A percentile compares a stretch with the other conserved stretches of the same genome.
These are phyloP conservation scores for Neomonachus schauinslandi DNA, from an alignment of 2,113 vertebrate species.

Conservation along the genomic window DNA sequence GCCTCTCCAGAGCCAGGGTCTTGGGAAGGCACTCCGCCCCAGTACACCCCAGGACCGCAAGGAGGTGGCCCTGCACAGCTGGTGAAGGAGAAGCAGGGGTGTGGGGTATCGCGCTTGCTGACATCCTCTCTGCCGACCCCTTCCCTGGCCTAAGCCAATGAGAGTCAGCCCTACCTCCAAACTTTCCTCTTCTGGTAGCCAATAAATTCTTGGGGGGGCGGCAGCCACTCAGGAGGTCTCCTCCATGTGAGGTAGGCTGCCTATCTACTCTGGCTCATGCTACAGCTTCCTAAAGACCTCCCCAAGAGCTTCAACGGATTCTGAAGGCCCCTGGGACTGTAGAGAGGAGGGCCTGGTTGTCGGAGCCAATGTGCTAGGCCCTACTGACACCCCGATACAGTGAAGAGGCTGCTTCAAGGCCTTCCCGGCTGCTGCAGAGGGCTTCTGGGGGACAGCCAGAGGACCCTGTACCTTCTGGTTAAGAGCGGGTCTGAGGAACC, in stretches of 20 bases:
- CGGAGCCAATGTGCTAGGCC: neutral
- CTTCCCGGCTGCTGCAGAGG: neutral
- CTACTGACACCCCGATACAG: neutral
- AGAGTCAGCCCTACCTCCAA: neutral
- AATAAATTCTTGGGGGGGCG: neutral
- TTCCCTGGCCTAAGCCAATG: neutral
- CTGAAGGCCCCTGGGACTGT: neutral
- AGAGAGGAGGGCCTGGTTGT: neutral
- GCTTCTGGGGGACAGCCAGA: neutral
- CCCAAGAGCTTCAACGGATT: neutral
- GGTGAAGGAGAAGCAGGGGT: neutral
- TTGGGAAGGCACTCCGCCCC: neutral
- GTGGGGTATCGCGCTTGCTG: accelerated
- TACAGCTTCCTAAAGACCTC: neutral
- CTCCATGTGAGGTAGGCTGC: neutral
- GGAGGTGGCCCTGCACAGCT: neutral
- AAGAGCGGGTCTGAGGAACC: neutral
- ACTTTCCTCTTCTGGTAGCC: neutral
- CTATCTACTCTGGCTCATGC: neutral
- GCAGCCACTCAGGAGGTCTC: neutral
- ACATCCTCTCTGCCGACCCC: neutral
- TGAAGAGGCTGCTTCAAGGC: neutral
- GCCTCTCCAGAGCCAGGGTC: neutral
- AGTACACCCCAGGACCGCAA: accelerated
- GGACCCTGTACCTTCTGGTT: neutral